Base-by-base conservation (phyloP, 2,113 vertebrate genomes). In the Brienomyrus brachyistius region DNA sequence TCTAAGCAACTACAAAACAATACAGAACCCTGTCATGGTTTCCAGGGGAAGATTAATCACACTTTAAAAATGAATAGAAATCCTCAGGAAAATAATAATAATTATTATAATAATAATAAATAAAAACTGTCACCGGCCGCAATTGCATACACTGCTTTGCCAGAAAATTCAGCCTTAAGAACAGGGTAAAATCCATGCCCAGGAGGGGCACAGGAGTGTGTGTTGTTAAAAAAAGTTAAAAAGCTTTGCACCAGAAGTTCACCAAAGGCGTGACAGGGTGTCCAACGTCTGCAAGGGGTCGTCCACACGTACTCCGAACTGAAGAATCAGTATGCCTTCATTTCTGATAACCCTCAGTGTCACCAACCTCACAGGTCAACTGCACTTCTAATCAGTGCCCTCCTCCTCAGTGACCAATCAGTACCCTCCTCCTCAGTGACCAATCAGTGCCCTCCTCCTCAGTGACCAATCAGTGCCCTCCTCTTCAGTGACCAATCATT, bases 1-100 rank as follows among this genome's bases (percentile, higher is more conserved):
- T 93, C 93, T 90, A 94, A 93, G 93, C 93, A 94, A 93, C 93
- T 92, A 92, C 92, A 91, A 91, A 90, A 90, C 90, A 89, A 90
- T 94, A 93, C 92, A 94, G 88, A 94, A 35, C 21, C 85, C 50
- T 31, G 89, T 86, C 85, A 80, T 77, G 84, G 47, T 86, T 70
- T 89, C 23, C 48, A 86, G 52, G 59, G 27, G 31, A 62, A 74
- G 84, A 87, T 86, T 40, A 86, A 87, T 90, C 54, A 47, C 54
- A 74, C 59, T 88, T 88, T 90, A 88, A 91, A 87, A 90, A 77
- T 83, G 45, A 87, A 90, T 91, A 86, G 80, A 90, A 91, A 92
- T 89, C 89, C 48, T 91, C 90, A 88, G 66, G 84, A 87, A 83
- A 86, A 87, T 90, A 80, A 77, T n/a, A 48, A 88, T 89, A 11